phyloP scores from a whole-genome alignment of 2,113 vertebrate species.

The Phalacrocorax carbo region DNA sequence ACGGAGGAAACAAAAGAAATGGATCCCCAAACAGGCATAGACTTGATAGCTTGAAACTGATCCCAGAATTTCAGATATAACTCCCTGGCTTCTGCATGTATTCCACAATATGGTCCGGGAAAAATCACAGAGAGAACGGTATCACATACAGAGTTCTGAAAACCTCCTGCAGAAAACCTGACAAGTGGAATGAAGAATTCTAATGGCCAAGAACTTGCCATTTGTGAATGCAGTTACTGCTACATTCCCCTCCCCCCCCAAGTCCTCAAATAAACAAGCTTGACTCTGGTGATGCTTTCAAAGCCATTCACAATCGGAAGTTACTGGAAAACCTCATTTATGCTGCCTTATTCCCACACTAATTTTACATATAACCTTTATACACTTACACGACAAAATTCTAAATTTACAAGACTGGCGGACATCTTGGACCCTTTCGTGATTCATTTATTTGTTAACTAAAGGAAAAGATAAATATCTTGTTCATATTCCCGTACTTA shows the following conservation, averaged over 20 bases:
- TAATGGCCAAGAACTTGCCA: background rate
- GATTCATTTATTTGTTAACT: background rate
- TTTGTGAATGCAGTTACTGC: background rate
- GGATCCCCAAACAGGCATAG: background rate
- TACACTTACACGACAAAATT: background rate
- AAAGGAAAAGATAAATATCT: background rate
- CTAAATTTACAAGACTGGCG: background rate
- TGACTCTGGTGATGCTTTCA: background rate
- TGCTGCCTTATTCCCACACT: constrained; percentile 11
- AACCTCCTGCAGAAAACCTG: background rate
- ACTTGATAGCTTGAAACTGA: background rate
- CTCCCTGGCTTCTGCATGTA: background rate
- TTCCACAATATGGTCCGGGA: background rate
- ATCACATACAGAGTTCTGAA: background rate
- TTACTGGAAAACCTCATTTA: background rate
- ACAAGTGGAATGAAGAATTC: background rate
- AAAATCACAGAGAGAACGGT: background rate
- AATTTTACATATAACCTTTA: background rate
- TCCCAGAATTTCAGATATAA: background rate
- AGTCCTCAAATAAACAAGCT: background rate
- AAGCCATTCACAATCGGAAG: background rate
- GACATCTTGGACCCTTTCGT: background rate
- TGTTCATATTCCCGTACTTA: background rate
- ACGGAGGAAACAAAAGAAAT: background rate
- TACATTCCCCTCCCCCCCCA: background rate